A percentile compares a stretch with the other conserved stretches of the same genome.
Evolutionary conservation across 2,797 vertebrate species (phyloP).

Genomic region (Ptychobarbus kaznakovi): DNA sequence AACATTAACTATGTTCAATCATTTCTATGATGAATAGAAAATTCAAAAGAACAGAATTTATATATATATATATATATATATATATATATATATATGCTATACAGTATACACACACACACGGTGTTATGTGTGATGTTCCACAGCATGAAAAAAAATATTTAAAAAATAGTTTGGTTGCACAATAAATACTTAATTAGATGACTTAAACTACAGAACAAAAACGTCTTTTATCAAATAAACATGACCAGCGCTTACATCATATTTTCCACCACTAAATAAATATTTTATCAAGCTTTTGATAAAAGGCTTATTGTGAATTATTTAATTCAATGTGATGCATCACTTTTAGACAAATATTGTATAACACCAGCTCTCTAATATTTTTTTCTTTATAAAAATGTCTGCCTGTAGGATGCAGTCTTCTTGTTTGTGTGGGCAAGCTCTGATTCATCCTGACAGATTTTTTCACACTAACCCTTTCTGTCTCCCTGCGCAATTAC

Average conservation of each 20-base stretch:
- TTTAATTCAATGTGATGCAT: constrained; percentile 1
- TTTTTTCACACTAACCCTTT: constrained; percentile 55
- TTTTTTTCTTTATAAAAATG: constrained; percentile 38
- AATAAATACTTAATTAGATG: background rate
- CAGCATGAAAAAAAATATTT: background rate
- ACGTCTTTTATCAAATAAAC: background rate
- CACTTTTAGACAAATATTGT: constrained; percentile 19
- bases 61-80: too few species aligned
- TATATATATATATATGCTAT: too few species aligned
- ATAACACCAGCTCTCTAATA: constrained; percentile 13
- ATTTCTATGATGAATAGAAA: too few species aligned
- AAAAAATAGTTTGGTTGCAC: background rate
- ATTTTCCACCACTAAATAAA: constrained; percentile 18
- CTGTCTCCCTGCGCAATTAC: constrained; percentile 55
- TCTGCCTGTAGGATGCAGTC: constrained; percentile 50
- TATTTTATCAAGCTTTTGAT: constrained; percentile 13
- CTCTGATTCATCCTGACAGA: constrained; percentile 62
- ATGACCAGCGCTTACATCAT: background rate
- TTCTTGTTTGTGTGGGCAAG: constrained; percentile 62
- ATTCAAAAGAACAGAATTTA: too few species aligned
- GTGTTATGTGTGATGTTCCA: too few species aligned
- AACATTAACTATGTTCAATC: too few species aligned
- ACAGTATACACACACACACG: too few species aligned
- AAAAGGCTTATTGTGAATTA: constrained; percentile 31
- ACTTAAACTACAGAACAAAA: constrained; percentile 5